phyloP scores from a whole-genome alignment of 2,113 vertebrate species.

The Anolis carolinensis region DNA sequence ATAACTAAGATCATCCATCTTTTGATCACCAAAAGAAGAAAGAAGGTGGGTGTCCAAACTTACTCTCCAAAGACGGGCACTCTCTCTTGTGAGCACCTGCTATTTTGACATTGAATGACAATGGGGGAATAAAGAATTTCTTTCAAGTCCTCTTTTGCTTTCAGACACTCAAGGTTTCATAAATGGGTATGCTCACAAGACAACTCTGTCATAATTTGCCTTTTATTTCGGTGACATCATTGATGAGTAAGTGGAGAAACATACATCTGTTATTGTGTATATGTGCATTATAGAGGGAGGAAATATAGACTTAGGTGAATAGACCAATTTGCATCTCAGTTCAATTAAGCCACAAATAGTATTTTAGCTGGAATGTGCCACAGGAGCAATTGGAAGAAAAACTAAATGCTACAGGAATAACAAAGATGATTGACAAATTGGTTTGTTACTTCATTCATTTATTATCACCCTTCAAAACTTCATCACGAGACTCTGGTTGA shows the following conservation, averaged over 20 bases:
- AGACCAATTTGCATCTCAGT: background rate
- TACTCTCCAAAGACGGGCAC: conserved; percentile 11
- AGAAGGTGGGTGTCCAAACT: conserved; percentile 26
- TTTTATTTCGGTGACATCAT: background rate
- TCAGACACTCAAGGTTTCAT: background rate
- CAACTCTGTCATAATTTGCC: background rate
- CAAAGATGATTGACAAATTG: background rate
- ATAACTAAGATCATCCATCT: conserved; percentile 42
- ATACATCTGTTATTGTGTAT: background rate
- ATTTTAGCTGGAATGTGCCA: background rate
- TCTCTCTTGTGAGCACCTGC: conserved; percentile 19
- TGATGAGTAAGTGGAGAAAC: background rate
- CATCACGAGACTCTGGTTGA: background rate
- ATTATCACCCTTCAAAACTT: background rate
- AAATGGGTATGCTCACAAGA: background rate
- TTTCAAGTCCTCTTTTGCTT: background rate
- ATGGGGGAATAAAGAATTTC: conserved; percentile 6
- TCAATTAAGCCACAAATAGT: background rate
- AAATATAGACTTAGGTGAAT: background rate
- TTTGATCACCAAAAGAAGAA: conserved; percentile 52
- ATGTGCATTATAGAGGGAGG: background rate
- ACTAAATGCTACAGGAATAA: background rate
- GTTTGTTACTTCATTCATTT: background rate
- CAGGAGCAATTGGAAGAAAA: background rate
- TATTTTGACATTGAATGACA: conserved; percentile 35